phyloP scores from a whole-genome alignment of 2,113 vertebrate species.

The Triplophysa tibetana region DNA sequence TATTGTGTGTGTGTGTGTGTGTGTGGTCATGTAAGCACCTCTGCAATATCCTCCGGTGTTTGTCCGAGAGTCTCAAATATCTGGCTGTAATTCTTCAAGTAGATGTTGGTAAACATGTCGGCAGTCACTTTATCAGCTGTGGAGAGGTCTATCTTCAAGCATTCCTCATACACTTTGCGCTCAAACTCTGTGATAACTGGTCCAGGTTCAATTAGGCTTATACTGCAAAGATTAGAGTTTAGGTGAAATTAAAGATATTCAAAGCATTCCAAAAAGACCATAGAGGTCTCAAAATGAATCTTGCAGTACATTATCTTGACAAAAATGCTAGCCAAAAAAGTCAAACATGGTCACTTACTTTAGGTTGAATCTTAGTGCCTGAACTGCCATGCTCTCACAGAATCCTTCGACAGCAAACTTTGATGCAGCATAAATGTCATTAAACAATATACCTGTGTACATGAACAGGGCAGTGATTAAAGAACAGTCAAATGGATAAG shows the following conservation, averaged over 20 bases:
- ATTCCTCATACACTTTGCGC: constrained; percentile 80
- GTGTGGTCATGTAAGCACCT: constrained; percentile 65
- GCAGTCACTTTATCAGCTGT: constrained; percentile 79
- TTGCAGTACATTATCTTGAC: background rate
- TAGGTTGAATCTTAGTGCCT: constrained; percentile 83
- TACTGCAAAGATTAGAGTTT: constrained; percentile 57
- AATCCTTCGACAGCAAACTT: constrained; percentile 90
- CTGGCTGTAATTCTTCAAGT: constrained; percentile 82
- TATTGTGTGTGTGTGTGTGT: background rate
- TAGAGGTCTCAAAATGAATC: background rate
- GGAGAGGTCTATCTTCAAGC: constrained; percentile 82
- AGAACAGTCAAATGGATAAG: constrained; percentile 62
- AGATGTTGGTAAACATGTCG: constrained; percentile 83
- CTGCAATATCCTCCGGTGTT: constrained; percentile 80
- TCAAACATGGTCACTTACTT: constrained; percentile 73
- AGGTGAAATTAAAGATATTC: background rate
- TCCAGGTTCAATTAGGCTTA: constrained; percentile 82
- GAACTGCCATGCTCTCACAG: constrained; percentile 85
- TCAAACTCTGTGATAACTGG: constrained; percentile 84
- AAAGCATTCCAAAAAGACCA: background rate
- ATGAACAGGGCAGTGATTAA: constrained; percentile 26
- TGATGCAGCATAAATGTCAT: constrained; percentile 86
- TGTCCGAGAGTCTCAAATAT: constrained; percentile 83
- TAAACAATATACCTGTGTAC: constrained; percentile 82
- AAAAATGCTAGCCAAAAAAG: background rate